A percentile compares a stretch with the other conserved stretches of the same genome.
These are phyloP conservation scores for Andrena bicolor DNA, from an alignment of 2,888 invertebrate genomes.

Conservation along the genomic window DNA sequence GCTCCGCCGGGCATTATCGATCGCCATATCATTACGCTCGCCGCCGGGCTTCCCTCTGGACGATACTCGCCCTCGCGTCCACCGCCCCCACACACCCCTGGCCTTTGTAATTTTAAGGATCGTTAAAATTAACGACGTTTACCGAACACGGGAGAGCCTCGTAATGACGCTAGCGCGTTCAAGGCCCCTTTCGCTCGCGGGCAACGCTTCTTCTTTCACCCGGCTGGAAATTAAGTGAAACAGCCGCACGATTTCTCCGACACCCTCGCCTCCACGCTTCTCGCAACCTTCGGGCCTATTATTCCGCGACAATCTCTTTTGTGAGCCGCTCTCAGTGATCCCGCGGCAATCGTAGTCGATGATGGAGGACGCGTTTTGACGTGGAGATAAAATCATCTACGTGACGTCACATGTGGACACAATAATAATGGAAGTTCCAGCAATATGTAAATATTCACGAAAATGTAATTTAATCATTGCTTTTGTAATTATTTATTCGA, in stretches of 20 bases:
- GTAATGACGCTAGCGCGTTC: slow-evolving; percentile 28
- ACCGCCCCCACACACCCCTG: not conserved
- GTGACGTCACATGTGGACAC: too few species aligned
- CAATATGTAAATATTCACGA: too few species aligned
- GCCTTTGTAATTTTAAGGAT: slow-evolving; percentile 62
- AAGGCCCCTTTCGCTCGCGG: slow-evolving; percentile 2
- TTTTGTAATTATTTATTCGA: too few species aligned
- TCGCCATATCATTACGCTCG: slow-evolving; percentile 50
- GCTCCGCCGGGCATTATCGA: slow-evolving; percentile 47
- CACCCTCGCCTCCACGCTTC: not conserved
- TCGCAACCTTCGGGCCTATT: not conserved
- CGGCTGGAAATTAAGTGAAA: not conserved
- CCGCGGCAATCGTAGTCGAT: not conserved
- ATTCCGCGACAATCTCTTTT: not conserved
- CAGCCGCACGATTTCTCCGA: not conserved
- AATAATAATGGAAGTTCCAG: too few species aligned
- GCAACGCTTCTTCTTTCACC: not conserved
- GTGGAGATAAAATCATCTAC: too few species aligned
- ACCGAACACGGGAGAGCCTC: slow-evolving; percentile 32
- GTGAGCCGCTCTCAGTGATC: not conserved
- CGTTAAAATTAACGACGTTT: slow-evolving; percentile 65
- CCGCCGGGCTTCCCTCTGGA: slow-evolving; percentile 27
- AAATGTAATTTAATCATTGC: too few species aligned
- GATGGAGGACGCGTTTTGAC: too few species aligned
- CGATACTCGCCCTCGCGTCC: slow-evolving; percentile 10